A percentile compares a stretch with the other conserved stretches of the same genome.
Conservation (phyloP, 2,888 invertebrate genomes). For the Microctonus hyperodae region DNA sequence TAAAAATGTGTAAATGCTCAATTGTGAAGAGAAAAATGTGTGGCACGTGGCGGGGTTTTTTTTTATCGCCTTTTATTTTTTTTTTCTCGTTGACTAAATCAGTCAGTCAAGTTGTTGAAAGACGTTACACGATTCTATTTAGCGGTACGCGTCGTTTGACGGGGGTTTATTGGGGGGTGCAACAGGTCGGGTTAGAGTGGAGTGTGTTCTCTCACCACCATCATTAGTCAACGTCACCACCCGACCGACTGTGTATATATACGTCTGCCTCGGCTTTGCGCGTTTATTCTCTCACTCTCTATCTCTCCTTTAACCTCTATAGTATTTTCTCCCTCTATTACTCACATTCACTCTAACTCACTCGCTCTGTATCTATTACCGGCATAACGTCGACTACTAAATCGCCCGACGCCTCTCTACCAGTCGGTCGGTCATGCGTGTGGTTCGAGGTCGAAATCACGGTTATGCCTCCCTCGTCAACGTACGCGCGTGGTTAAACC, state of each 20-base stretch:
- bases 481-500: slow-evolving; percentile 15
- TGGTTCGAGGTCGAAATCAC: slow-evolving; percentile 43
- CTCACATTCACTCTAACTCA: slow-evolving; percentile 27
- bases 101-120: slow-evolving; percentile 49
- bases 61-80: not conserved
- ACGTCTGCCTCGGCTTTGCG: slow-evolving; percentile 38
- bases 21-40: slow-evolving; percentile 10
- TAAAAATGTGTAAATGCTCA: not conserved
- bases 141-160: slow-evolving; percentile 58
- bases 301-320: slow-evolving; percentile 30
- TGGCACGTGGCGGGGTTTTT: slow-evolving; percentile 35
- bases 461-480: slow-evolving; percentile 24
- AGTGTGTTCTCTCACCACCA: slow-evolving; percentile 63
- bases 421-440: slow-evolving; percentile 49
- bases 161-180: slow-evolving; percentile 61
- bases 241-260: slow-evolving; percentile 43
- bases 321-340: slow-evolving; percentile 31
- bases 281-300: slow-evolving; percentile 31
- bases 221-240: slow-evolving; percentile 63
- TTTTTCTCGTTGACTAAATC: slow-evolving; percentile 38
- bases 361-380: slow-evolving; percentile 53
- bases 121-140: slow-evolving; percentile 58
- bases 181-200: slow-evolving; percentile 62
- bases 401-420: slow-evolving; percentile 48
- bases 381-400: slow-evolving; percentile 52